These are phyloP conservation scores for Circaetus gallicus DNA, from an alignment of 2,113 vertebrate species.

Conservation along the genomic window DNA sequence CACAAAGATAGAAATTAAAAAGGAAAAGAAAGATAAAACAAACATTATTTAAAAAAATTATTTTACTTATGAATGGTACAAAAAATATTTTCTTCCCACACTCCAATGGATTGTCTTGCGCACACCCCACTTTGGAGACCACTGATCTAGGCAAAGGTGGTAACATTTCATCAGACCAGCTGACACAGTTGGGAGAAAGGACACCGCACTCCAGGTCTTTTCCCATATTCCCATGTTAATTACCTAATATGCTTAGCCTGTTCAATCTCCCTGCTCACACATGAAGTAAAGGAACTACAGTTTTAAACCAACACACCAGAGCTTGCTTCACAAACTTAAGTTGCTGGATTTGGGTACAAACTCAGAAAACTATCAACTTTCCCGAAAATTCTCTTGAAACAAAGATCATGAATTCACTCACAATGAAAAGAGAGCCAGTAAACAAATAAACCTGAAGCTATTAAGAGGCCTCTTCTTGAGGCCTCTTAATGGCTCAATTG, in stretches of 20 bases:
- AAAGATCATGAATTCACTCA: not conserved
- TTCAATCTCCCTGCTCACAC: not conserved
- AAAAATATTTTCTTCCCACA: not conserved
- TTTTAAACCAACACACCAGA: not conserved
- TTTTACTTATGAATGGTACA: not conserved
- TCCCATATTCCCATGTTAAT: not conserved
- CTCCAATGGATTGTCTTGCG: not conserved
- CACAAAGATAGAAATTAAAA: not conserved
- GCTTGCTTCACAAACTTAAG: not conserved
- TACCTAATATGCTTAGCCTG: not conserved
- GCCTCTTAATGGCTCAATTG: not conserved
- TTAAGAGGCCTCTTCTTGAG: not conserved
- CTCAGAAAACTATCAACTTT: not conserved
- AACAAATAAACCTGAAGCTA: not conserved
- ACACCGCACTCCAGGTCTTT: not conserved
- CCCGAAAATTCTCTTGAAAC: not conserved
- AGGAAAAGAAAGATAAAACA: not conserved
- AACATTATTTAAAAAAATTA: not conserved
- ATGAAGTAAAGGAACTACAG: not conserved
- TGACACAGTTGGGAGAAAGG: not conserved
- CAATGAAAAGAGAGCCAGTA: not conserved
- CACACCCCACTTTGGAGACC: not conserved
- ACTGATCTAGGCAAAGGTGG: not conserved
- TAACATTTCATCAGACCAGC: not conserved
- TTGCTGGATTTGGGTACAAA: not conserved